phyloP scores from a whole-genome alignment of 2,888 invertebrate genomes.

The Linnaemya tessellans region DNA sequence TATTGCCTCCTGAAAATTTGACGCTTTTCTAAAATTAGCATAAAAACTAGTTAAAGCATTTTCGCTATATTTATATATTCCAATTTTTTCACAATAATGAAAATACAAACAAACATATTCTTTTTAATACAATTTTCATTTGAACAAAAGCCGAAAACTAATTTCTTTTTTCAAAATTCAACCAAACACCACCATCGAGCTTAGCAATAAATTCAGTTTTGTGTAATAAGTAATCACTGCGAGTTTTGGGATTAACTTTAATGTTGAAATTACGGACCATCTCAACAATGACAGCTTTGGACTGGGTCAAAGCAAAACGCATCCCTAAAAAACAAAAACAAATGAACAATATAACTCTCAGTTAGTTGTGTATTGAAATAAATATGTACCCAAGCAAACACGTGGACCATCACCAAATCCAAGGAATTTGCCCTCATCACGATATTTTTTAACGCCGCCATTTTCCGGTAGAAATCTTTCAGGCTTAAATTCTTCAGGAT shows the following conservation, averaged over 20 bases:
- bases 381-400: no score
- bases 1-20: no score
- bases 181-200: constrained; percentile 55
- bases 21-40: no score
- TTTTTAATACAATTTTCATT: background rate
- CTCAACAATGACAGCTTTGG: constrained; percentile 79
- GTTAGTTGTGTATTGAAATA: no score
- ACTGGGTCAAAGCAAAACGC: constrained; percentile 80
- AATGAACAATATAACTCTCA: constrained; percentile 5
- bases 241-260: constrained; percentile 78
- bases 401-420: constrained; percentile 50
- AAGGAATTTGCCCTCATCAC: constrained; percentile 57
- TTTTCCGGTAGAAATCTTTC: constrained; percentile 75
- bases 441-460: constrained; percentile 73
- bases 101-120: background rate
- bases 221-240: constrained; percentile 78
- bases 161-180: constrained; percentile 65
- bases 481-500: constrained; percentile 77
- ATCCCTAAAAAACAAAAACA: constrained; percentile 76
- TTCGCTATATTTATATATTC: no score
- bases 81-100: no score
- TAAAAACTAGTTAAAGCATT: no score
- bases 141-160: background rate
- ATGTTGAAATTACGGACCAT: constrained; percentile 80
- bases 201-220: constrained; percentile 74